Percentiles rank a stretch among this genome's conserved stretches.
Evolutionary conservation across 2,113 vertebrate genomes (phyloP).

Genomic region (Merops nubicus): DNA sequence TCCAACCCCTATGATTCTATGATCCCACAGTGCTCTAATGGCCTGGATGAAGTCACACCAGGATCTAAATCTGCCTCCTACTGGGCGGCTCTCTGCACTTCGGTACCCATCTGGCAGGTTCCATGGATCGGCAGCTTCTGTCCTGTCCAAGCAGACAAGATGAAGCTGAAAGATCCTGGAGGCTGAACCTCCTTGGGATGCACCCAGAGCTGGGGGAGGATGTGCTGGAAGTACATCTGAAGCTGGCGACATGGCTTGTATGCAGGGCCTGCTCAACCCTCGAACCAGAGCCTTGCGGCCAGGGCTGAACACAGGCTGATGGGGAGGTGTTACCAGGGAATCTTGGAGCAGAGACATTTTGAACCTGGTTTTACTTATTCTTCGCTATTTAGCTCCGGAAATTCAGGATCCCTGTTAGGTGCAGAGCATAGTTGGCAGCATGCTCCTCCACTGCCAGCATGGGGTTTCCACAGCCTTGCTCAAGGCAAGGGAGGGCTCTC

Average conservation of each 20-base stretch:
- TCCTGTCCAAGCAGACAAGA: not conserved
- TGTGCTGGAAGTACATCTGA: not conserved
- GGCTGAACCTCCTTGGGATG: not conserved
- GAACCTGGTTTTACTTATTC: not conserved
- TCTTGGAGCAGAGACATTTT: not conserved
- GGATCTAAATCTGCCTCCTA: not conserved
- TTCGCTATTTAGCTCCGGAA: not conserved
- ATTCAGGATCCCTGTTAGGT: not conserved
- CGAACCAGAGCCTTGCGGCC: not conserved
- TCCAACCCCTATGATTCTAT: too few relatives aligned
- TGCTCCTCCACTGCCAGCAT: not conserved
- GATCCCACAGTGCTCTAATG: too few relatives aligned
- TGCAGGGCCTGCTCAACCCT: not conserved
- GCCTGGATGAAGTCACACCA: not conserved
- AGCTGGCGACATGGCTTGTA: not conserved
- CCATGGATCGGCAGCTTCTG: not conserved
- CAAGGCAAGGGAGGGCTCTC: not conserved
- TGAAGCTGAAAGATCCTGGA: not conserved
- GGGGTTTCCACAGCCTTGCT: not conserved
- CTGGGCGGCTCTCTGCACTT: not conserved
- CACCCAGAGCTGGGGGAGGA: not conserved
- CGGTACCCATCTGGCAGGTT: not conserved
- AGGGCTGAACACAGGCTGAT: not conserved
- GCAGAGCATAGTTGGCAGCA: not conserved
- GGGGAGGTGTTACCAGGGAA: not conserved